These are phyloP conservation scores for Pangasius krempfi DNA, from an alignment of 2,797 vertebrate species.

Conservation along the genomic window DNA sequence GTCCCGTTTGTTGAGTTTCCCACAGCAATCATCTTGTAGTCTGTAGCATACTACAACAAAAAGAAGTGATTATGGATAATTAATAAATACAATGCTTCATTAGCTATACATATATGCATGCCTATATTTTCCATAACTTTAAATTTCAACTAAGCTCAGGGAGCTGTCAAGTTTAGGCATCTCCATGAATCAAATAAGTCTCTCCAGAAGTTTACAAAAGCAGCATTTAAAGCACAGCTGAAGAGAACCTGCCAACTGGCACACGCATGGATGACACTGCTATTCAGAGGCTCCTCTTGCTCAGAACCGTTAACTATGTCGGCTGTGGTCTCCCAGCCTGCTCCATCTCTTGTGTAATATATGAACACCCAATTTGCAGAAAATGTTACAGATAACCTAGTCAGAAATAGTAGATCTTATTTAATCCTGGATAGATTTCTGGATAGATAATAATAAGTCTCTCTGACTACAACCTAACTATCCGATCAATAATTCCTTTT, in stretches of 20 bases:
- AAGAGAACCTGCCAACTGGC: slow-evolving; percentile 54
- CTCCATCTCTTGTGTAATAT: neutral
- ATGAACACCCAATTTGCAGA: neutral
- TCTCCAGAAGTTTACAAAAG: slow-evolving; percentile 48
- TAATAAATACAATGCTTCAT: neutral
- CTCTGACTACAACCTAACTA: neutral
- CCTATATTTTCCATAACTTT: neutral
- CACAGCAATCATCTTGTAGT: slow-evolving; percentile 77
- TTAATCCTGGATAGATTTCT: neutral
- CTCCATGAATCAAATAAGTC: slow-evolving; percentile 23
- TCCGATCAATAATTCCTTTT: neutral
- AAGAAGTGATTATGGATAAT: slow-evolving; percentile 32
- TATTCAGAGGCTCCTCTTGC: slow-evolving; percentile 41
- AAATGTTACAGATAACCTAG: slow-evolving; percentile 9
- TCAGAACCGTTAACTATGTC: slow-evolving; percentile 40
- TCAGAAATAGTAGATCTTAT: slow-evolving; percentile 39
- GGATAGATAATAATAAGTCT: neutral
- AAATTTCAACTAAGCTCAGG: neutral
- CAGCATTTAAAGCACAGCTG: slow-evolving; percentile 47
- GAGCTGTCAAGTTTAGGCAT: slow-evolving; percentile 32
- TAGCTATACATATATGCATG: neutral
- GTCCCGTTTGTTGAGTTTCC: slow-evolving; percentile 84
- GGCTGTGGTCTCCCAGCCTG: slow-evolving; percentile 22
- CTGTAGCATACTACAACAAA: slow-evolving; percentile 85
- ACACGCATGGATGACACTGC: slow-evolving; percentile 39